A percentile compares a stretch with the other conserved stretches of the same genome.
phyloP scores from a whole-genome alignment of 2,113 vertebrate species.

The Atherinomorus stipes region DNA sequence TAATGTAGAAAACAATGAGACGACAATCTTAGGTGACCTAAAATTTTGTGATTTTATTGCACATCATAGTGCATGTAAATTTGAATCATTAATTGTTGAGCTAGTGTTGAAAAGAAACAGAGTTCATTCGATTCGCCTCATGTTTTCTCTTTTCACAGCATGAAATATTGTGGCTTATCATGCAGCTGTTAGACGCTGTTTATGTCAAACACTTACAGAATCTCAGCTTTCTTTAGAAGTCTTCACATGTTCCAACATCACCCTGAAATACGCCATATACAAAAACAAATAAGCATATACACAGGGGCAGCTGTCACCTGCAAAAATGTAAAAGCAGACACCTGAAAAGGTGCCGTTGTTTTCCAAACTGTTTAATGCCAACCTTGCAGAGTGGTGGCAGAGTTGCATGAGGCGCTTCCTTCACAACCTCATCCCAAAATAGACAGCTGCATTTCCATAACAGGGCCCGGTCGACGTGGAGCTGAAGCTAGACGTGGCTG shows the following conservation, averaged over 20 bases:
- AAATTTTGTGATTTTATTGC: slow-evolving; percentile 3
- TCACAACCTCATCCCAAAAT: slow-evolving; percentile 72
- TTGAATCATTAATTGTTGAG: not conserved
- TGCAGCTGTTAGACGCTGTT: slow-evolving; percentile 6
- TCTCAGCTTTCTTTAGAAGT: not conserved
- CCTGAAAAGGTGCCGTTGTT: slow-evolving; percentile 30
- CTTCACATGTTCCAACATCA: slow-evolving; percentile 1
- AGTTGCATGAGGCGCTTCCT: slow-evolving; percentile 26
- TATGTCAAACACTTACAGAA: slow-evolving; percentile 23
- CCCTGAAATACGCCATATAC: slow-evolving; percentile 28
- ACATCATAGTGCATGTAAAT: not conserved
- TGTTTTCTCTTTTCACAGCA: not conserved
- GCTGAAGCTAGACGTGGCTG: slow-evolving; percentile 51
- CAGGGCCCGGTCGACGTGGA: slow-evolving; percentile 62
- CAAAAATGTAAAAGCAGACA: slow-evolving; percentile 13
- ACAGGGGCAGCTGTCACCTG: slow-evolving; percentile 25
- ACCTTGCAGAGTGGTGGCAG: slow-evolving; percentile 31
- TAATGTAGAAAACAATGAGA: slow-evolving; percentile 17
- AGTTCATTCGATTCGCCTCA: not conserved
- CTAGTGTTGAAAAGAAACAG: not conserved
- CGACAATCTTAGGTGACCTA: not conserved
- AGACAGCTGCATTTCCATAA: slow-evolving; percentile 74
- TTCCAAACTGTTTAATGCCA: slow-evolving; percentile 45
- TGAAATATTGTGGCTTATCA: not conserved
- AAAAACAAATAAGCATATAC: slow-evolving; percentile 27